A percentile compares a stretch with the other conserved stretches of the same genome.
Evolutionary conservation across 2,797 vertebrate species (phyloP).

Genomic region (Hipposideros larvatus): DNA sequence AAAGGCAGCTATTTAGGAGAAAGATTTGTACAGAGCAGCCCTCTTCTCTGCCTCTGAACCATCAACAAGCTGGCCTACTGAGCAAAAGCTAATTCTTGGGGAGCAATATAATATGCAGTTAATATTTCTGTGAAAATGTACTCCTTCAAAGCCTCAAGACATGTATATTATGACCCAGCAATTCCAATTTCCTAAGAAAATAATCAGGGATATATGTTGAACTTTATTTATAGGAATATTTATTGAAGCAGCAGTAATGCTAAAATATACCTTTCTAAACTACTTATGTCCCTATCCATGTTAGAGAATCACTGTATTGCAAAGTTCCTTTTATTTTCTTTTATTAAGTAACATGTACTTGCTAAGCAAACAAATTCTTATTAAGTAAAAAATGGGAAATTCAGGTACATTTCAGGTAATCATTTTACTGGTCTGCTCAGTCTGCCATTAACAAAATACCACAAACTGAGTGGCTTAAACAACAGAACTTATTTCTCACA

Average conservation of each 20-base stretch:
- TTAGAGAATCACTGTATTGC: neutral
- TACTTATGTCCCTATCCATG: neutral
- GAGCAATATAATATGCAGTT: neutral
- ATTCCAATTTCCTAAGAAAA: neutral
- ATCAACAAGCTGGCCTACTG: neutral
- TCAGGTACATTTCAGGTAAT: neutral
- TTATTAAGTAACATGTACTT: neutral
- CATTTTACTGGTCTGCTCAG: neutral
- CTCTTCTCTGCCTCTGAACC: too few relatives aligned
- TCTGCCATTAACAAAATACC: neutral
- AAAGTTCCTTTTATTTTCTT: neutral
- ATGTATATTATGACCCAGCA: neutral
- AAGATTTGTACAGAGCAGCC: rapidly evolving
- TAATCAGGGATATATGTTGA: neutral
- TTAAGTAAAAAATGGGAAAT: neutral
- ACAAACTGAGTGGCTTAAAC: neutral
- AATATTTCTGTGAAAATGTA: neutral
- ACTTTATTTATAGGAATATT: neutral
- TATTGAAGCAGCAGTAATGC: neutral
- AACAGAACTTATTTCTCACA: neutral
- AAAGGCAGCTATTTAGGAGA: neutral
- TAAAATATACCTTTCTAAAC: neutral
- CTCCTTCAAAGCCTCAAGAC: neutral
- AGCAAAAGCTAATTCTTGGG: neutral
- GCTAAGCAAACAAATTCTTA: neutral